phyloP scores from a whole-genome alignment of 92 coral and sea anemone genomes.

The Zoanthus solanderi region DNA sequence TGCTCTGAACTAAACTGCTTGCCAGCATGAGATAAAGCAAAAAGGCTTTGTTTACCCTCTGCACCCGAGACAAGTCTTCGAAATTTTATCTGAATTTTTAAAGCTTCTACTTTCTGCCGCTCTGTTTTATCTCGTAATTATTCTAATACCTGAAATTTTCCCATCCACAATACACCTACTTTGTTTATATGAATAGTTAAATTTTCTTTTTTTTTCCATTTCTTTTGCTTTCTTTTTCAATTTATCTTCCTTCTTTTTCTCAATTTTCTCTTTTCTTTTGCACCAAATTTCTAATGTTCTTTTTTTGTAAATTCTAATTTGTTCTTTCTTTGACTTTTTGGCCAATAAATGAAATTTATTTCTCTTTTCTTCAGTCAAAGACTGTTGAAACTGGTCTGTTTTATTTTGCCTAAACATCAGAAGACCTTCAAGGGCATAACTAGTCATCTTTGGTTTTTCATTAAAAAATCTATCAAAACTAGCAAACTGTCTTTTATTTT shows the following conservation, averaged over 20 bases:
- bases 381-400: constrained; percentile 5
- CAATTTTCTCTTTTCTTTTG: constrained; percentile 28
- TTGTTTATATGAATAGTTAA: constrained; percentile 12
- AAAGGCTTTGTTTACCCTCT: constrained; percentile 44
- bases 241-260: constrained; percentile 23
- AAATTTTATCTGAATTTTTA: constrained; percentile 21
- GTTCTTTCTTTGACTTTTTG: constrained; percentile 9
- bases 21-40: constrained; percentile 41
- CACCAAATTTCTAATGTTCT: constrained; percentile 25
- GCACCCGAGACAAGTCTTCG: constrained; percentile 22
- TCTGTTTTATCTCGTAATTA: constrained; percentile 22
- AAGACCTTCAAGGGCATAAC: constrained; percentile 34
- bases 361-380: constrained; percentile 29
- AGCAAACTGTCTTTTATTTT: constrained; percentile 24
- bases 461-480: constrained; percentile 29
- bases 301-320: constrained; percentile 29
- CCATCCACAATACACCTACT: constrained; percentile 28
- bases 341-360: constrained; percentile 16
- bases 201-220: constrained; percentile 3
- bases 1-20: constrained; percentile 26
- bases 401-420: constrained; percentile 24
- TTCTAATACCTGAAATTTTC: not conserved
- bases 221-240: constrained; percentile 23
- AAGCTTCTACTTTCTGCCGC: constrained; percentile 33
- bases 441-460: constrained; percentile 30